Conservation (phyloP, 2,113 vertebrate genomes). For the Alces alces region DNA sequence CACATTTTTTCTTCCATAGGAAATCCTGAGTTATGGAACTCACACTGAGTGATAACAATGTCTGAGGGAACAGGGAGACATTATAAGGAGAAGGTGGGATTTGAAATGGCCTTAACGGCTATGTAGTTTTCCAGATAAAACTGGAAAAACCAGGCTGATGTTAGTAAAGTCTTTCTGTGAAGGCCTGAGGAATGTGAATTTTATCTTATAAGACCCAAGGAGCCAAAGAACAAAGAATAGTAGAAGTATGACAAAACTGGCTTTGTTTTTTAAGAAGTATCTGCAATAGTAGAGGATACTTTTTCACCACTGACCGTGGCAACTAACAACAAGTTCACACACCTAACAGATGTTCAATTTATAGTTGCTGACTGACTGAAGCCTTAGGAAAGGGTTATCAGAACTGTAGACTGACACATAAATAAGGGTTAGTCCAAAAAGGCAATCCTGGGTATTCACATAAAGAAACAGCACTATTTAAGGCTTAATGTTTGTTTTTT, state of each 20-base stretch:
- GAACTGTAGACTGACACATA: not conserved
- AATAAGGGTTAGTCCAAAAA: conserved; percentile 34
- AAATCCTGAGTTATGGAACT: not conserved
- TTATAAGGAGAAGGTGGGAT: not conserved
- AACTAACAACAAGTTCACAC: not conserved
- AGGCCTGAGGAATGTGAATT: not conserved
- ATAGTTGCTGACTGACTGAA: conserved; percentile 13
- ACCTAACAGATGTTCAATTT: conserved; percentile 35
- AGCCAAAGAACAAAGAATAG: not conserved
- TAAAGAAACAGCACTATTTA: not conserved
- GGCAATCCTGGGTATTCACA: not conserved
- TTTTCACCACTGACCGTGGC: not conserved
- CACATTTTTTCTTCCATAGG: not conserved
- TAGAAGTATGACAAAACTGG: not conserved
- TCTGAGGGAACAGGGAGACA: not conserved
- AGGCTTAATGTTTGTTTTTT: not conserved
- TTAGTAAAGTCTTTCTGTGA: not conserved
- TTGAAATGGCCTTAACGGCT: conserved; percentile 23
- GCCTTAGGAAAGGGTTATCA: conserved; percentile 4
- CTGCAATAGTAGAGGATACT: not conserved
- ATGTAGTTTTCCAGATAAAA: not conserved
- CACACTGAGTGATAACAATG: not conserved
- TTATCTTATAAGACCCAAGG: not conserved
- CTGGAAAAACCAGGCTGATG: not conserved
- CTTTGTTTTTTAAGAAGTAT: conserved; percentile 11